phyloP scores from a whole-genome alignment of 2,113 vertebrate species.

The Progne subis region DNA sequence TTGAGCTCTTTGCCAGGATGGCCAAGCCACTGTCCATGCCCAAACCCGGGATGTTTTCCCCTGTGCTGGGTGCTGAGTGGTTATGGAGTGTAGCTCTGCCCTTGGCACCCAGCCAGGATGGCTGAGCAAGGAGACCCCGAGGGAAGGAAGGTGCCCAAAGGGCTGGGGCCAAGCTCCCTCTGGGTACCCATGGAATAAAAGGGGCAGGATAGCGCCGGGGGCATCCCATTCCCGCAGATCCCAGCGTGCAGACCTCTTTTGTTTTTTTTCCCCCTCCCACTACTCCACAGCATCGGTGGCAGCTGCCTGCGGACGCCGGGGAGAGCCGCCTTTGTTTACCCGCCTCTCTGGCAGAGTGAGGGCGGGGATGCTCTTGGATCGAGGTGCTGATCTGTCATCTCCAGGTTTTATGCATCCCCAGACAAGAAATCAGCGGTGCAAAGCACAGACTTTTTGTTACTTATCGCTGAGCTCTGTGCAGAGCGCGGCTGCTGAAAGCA shows the following conservation, averaged over 20 bases:
- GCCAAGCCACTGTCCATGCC: neutral
- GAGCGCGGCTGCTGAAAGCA: conserved; percentile 50
- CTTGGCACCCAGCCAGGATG: fast-evolving
- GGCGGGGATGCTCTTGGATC: conserved; percentile 20
- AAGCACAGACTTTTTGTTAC: conserved; percentile 53
- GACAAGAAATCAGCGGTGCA: conserved; percentile 37
- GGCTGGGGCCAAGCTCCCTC: neutral
- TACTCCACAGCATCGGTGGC: neutral
- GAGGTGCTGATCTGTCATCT: conserved; percentile 61
- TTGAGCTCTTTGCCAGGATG: neutral
- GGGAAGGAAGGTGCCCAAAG: neutral
- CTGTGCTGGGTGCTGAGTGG: fast-evolving
- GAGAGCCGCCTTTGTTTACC: conserved; percentile 56
- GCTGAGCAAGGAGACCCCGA: neutral
- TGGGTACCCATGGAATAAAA: neutral
- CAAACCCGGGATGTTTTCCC: fast-evolving
- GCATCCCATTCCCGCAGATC: neutral
- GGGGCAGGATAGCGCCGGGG: neutral
- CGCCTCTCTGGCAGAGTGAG: neutral
- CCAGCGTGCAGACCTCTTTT: neutral
- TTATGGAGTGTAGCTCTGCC: fast-evolving
- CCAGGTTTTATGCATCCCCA: conserved; percentile 61
- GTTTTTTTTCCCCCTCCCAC: neutral
- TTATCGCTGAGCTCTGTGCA: conserved; percentile 21
- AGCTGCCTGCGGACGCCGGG: conserved; percentile 14